These are phyloP conservation scores for Echeneis naucrates DNA, from an alignment of 2,797 vertebrate genomes.

Conservation along the genomic window DNA sequence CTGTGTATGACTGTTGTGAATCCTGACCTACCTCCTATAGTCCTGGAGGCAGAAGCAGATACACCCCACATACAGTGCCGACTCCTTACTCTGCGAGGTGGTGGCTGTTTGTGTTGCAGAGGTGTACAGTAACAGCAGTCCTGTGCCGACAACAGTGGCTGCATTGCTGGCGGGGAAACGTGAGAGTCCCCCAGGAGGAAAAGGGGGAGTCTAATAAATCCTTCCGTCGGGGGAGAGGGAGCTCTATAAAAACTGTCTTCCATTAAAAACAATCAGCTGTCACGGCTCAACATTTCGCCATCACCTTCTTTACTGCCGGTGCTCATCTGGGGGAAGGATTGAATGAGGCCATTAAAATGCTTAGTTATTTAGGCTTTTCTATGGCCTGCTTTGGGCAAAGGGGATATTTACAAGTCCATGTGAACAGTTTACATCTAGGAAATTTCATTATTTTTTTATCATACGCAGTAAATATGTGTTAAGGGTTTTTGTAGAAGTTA, in stretches of 20 bases:
- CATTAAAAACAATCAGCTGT: slow-evolving; percentile 64
- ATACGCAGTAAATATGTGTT: slow-evolving; percentile 18
- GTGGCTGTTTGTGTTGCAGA: slow-evolving; percentile 38
- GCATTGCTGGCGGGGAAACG: slow-evolving; percentile 56
- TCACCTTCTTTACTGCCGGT: slow-evolving; percentile 35
- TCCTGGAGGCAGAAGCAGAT: neutral
- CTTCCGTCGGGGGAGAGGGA: slow-evolving; percentile 50
- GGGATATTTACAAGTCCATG: slow-evolving; percentile 18
- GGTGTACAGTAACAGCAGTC: slow-evolving; percentile 54
- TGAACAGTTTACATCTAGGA: neutral
- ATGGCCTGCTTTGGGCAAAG: slow-evolving; percentile 8
- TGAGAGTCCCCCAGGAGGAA: slow-evolving; percentile 62
- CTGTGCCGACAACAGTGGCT: slow-evolving; percentile 44
- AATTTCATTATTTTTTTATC: slow-evolving; percentile 12
- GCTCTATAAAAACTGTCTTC: slow-evolving; percentile 67
- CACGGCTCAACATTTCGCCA: slow-evolving; percentile 32
- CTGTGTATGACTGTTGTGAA: neutral
- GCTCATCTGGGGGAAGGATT: slow-evolving; percentile 34
- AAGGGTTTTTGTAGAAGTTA: slow-evolving; percentile 26
- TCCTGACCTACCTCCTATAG: neutral
- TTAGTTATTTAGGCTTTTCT: slow-evolving; percentile 36
- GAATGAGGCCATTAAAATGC: slow-evolving; percentile 31
- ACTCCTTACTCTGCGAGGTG: neutral
- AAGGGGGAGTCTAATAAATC: slow-evolving; percentile 76
- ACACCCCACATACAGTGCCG: slow-evolving; percentile 10